These are phyloP conservation scores for Eilema sororculum DNA, from an alignment of 2,888 invertebrate genomes.

Conservation along the genomic window DNA sequence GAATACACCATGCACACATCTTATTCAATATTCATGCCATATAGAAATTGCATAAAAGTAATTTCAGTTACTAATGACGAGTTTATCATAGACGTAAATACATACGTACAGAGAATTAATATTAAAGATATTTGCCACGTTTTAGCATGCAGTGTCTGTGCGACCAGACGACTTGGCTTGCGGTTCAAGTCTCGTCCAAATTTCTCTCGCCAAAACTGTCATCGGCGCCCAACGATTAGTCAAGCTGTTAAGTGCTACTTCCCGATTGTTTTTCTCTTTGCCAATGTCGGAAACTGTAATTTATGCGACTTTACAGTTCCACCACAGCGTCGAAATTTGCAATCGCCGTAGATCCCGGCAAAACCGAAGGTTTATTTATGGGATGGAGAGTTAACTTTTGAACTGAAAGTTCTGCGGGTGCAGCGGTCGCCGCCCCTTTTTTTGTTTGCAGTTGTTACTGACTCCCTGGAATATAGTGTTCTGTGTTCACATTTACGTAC, in stretches of 20 bases:
- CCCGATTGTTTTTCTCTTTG: conserved; percentile 84
- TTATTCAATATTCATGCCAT: too few species aligned
- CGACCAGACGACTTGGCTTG: conserved; percentile 62
- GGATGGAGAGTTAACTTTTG: conserved; percentile 79
- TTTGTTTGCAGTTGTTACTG: conserved; percentile 70
- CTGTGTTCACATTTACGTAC: conserved; percentile 61
- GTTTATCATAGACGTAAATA: neutral
- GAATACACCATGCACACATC: too few species aligned
- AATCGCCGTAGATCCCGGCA: conserved; percentile 82
- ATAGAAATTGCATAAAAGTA: neutral
- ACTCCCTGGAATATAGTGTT: conserved; percentile 66
- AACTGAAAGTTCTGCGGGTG: conserved; percentile 80
- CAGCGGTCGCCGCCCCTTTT: conserved; percentile 74
- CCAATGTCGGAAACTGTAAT: conserved; percentile 81
- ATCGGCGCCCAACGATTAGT: conserved; percentile 82
- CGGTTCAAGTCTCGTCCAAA: conserved; percentile 66
- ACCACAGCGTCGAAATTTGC: conserved; percentile 80
- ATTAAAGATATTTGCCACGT: conserved; percentile 56
- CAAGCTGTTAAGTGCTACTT: conserved; percentile 85
- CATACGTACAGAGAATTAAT: neutral
- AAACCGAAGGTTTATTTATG: conserved; percentile 87
- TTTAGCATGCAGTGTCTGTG: conserved; percentile 60
- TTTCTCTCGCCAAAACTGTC: conserved; percentile 75
- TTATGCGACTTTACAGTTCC: conserved; percentile 85
- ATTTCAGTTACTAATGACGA: neutral